These are phyloP conservation scores for Actinemys pallida DNA, from an alignment of 2,113 vertebrate genomes.

Conservation along the genomic window DNA sequence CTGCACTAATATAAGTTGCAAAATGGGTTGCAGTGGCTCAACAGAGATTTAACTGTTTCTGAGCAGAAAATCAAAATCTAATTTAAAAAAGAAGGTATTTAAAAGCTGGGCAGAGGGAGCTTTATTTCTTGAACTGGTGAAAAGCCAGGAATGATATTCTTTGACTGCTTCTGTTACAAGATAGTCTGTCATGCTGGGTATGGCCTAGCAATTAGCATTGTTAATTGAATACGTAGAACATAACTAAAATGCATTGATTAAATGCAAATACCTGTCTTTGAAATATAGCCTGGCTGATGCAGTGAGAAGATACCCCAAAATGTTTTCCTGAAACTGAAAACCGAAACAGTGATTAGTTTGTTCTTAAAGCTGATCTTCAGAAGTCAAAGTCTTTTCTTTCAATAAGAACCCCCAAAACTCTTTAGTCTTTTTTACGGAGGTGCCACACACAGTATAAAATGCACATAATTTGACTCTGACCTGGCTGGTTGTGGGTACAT, in stretches of 20 bases:
- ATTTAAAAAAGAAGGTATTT: constrained; percentile 65
- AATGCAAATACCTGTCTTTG: constrained; percentile 33
- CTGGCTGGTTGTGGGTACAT: not conserved
- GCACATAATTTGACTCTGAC: not conserved
- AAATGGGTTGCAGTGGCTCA: constrained; percentile 54
- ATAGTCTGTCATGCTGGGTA: not conserved
- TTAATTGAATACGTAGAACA: not conserved
- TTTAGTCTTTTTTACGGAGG: constrained; percentile 44
- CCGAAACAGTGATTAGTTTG: constrained; percentile 36
- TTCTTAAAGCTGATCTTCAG: constrained; percentile 48
- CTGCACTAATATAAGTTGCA: constrained; percentile 32
- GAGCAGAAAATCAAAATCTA: constrained; percentile 59
- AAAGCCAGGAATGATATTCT: constrained; percentile 24
- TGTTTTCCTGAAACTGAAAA: not conserved
- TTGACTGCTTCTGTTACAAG: not conserved
- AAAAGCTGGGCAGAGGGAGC: constrained; percentile 11
- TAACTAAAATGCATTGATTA: not conserved
- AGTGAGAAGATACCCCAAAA: constrained; percentile 29
- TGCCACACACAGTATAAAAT: not conserved
- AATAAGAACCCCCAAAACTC: constrained; percentile 43
- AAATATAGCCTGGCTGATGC: not conserved
- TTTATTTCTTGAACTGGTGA: constrained; percentile 47
- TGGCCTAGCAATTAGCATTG: not conserved
- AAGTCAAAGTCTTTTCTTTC: not conserved
- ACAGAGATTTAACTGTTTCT: constrained; percentile 53